These are phyloP conservation scores for Heloderma charlesbogerti DNA, from an alignment of 2,113 vertebrate species.

Conservation along the genomic window DNA sequence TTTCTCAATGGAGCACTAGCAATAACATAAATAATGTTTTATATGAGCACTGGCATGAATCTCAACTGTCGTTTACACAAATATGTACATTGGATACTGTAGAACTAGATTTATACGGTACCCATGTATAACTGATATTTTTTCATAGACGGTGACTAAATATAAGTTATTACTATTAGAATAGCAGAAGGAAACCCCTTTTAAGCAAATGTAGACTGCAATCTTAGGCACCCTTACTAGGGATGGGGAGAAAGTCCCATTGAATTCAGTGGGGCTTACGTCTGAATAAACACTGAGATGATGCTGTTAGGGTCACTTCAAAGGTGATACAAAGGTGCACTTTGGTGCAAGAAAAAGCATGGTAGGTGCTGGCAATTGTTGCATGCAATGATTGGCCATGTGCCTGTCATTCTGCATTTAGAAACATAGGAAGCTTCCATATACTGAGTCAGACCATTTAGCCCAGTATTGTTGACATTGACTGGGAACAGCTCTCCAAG, in stretches of 20 bases:
- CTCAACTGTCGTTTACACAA: slow-evolving; percentile 48
- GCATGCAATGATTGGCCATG: background rate
- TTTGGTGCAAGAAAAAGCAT: background rate
- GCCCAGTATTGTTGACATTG: too few relatives aligned
- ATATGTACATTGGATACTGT: slow-evolving; percentile 33
- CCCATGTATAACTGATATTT: slow-evolving; percentile 39
- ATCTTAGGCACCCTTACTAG: background rate
- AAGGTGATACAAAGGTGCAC: background rate
- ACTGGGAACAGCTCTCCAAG: too few relatives aligned
- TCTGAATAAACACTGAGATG: background rate
- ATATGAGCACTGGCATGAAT: slow-evolving; percentile 15
- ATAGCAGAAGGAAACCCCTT: slow-evolving; percentile 34
- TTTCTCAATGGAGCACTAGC: slow-evolving; percentile 46
- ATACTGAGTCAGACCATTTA: too few relatives aligned
- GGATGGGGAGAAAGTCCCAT: background rate
- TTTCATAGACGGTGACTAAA: slow-evolving; percentile 52
- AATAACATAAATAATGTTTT: slow-evolving; percentile 32
- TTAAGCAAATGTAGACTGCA: background rate
- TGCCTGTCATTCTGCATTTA: background rate
- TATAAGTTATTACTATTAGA: slow-evolving; percentile 40
- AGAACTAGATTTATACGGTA: background rate
- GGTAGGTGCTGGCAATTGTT: background rate
- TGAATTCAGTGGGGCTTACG: background rate
- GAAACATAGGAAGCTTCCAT: too few relatives aligned
- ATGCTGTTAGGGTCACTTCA: background rate